Conservation (phyloP, 2,113 vertebrate genomes). For the Galemys pyrenaicus region DNA sequence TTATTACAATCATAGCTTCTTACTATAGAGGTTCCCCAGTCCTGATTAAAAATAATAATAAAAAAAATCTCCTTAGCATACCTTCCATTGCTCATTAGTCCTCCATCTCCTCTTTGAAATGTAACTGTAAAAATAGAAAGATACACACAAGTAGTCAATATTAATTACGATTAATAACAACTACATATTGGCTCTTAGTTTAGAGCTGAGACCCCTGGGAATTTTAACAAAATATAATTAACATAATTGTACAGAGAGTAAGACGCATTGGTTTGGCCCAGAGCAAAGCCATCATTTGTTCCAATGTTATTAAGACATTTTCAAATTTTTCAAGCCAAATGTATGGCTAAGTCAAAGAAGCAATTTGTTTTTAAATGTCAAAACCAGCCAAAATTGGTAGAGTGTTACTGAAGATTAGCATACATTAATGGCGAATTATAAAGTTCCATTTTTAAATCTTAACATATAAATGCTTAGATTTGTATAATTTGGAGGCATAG, state of each 20-base stretch:
- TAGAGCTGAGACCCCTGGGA: conserved; percentile 50
- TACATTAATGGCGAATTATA: neutral
- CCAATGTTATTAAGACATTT: conserved; percentile 40
- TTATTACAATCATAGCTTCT: conserved; percentile 72
- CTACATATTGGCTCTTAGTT: conserved; percentile 59
- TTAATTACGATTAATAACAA: conserved; percentile 80
- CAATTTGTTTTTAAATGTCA: neutral
- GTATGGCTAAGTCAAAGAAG: neutral
- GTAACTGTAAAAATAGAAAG: conserved; percentile 89
- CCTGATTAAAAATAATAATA: conserved; percentile 74
- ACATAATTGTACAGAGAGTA: conserved; percentile 65
- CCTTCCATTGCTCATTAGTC: conserved; percentile 99
- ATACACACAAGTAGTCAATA: conserved; percentile 74
- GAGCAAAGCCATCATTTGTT: conserved; percentile 34
- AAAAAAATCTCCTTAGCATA: conserved; percentile 82
- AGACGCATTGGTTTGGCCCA: conserved; percentile 52
- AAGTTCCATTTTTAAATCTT: neutral
- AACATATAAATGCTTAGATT: neutral
- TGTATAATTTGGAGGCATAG: conserved; percentile 26
- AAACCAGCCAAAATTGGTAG: neutral
- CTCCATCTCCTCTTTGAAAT: conserved; percentile 98
- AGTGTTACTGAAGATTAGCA: neutral
- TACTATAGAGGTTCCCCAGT: conserved; percentile 54
- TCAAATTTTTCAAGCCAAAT: conserved; percentile 28
- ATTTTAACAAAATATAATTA: conserved; percentile 76